These are phyloP conservation scores for Datnioides undecimradiatus DNA, from an alignment of 2,113 vertebrate genomes.

Conservation along the genomic window DNA sequence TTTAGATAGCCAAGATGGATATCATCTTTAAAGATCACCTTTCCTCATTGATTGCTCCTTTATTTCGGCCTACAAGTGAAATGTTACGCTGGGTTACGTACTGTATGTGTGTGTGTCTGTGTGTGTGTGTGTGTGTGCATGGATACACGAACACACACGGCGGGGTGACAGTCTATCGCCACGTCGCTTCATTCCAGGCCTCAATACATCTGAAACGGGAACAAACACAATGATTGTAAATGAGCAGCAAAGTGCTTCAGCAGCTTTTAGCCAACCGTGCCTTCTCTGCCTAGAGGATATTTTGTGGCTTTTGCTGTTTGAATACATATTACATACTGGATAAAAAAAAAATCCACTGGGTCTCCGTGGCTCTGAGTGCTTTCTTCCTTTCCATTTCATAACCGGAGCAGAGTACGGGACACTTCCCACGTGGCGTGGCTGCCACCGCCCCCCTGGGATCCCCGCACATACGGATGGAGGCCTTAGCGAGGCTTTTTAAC, in stretches of 20 bases:
- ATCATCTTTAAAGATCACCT: neutral
- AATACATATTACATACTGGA: conserved; percentile 29
- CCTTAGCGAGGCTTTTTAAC: conserved; percentile 35
- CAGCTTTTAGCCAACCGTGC: conserved; percentile 36
- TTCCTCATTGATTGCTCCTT: neutral
- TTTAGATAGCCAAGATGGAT: neutral
- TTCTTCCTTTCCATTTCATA: conserved; percentile 43
- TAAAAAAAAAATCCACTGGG: conserved; percentile 1
- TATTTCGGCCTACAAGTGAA: neutral
- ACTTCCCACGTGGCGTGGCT: conserved; percentile 13
- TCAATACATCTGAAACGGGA: conserved; percentile 27
- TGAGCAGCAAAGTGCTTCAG: conserved; percentile 37
- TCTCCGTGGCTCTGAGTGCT: conserved; percentile 33
- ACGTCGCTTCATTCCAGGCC: conserved; percentile 11
- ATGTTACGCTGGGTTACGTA: neutral
- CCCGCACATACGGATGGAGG: conserved; percentile 13
- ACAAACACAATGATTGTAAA: conserved; percentile 32
- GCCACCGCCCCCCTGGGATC: conserved; percentile 31
- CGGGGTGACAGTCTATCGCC: neutral
- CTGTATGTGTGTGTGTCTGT: neutral
- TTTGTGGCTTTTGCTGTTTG: conserved; percentile 35
- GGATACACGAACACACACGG: neutral
- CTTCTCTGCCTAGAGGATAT: conserved; percentile 27
- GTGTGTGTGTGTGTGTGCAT: neutral
- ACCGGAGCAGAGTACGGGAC: conserved; percentile 35